Evolutionary conservation across 2,888 invertebrate genomes (phyloP), one percentile per base, ranked within the genome.

Genomic region (Catocala sponsa): DNA sequence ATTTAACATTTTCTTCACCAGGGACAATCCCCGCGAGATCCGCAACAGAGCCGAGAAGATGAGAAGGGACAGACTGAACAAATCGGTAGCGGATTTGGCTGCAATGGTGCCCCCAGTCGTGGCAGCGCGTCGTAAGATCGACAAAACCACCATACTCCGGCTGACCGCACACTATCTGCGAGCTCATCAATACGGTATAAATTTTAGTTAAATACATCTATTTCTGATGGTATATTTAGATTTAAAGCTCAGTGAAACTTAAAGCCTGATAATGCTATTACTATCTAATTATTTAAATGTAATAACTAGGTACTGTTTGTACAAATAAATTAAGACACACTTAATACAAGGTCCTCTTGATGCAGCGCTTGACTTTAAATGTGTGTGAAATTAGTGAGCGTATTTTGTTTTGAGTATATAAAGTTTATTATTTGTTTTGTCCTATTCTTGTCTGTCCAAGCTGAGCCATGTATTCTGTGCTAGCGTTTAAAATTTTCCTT

Each of bases 21-120:
- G 93, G 60, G 89, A 89, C 2, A 92, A 78, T 46, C 89, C 92
- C 56, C 95, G 98, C 46, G 97, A 97, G 83, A 96, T 97, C 74
- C 95, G 98, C 67, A 98, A 98, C 89, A 95, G 96, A 83, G 98
- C 98, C 1, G 99, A 99, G 89, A 99, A 99, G 91, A 96, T 97
- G 90, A 95, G 99, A 32, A 95, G 99, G 11, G 98, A 98, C 87
- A 97, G 97, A 85, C 94, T 99, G 72, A 98, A 98, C 90, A 95
- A 96, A 63, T 97, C 97, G 74, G 98, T 99, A 71, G 95, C 96
- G 33, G 97, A 97, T 83, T 94, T 99, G 82, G 97, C 98, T 0
- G 93, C 96, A 4, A 95, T 98, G 85, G 97, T 98, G 63, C 98
- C 98, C 0, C 96, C 97, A 76, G 97, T 98, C 47, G 95, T 97